Conservation (phyloP, 2,888 invertebrate species). For the Dascillus cervinus region DNA sequence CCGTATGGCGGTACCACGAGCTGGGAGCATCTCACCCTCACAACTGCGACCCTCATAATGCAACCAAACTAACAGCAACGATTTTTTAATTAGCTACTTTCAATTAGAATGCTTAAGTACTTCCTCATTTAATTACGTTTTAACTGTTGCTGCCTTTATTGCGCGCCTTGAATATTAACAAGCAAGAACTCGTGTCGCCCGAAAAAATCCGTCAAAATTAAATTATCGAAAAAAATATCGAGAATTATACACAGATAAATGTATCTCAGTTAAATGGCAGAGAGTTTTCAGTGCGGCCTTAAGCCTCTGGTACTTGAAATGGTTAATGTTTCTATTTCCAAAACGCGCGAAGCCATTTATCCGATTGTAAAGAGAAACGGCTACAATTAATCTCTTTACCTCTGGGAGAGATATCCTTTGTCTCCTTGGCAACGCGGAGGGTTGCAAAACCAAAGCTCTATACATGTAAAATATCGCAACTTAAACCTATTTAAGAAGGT, state of each 20-base stretch:
- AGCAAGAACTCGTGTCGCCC: no score
- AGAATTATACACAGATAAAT: slow-evolving; percentile 16
- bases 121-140: no score
- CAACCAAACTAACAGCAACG: no score
- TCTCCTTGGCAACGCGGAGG: slow-evolving; percentile 33
- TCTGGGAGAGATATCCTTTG: slow-evolving; percentile 40
- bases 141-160: no score
- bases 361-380: slow-evolving; percentile 43
- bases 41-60: no score
- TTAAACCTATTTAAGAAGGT: no score
- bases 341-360: slow-evolving; percentile 41
- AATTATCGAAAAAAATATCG: no score
- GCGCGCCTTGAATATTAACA: no score
- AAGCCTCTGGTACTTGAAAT: slow-evolving; percentile 25
- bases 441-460: slow-evolving; percentile 26
- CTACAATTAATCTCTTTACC: slow-evolving; percentile 44
- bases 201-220: no score
- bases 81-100: no score
- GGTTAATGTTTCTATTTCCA: slow-evolving; percentile 44
- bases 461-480: no score
- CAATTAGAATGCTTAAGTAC: no score
- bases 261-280: slow-evolving; percentile 13
- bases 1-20: slow-evolving; percentile 32
- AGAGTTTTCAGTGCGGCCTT: slow-evolving; percentile 15
- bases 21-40: slow-evolving; percentile 22